phyloP scores from a whole-genome alignment of 2,797 vertebrate species.

The Spheniscus humboldti region DNA sequence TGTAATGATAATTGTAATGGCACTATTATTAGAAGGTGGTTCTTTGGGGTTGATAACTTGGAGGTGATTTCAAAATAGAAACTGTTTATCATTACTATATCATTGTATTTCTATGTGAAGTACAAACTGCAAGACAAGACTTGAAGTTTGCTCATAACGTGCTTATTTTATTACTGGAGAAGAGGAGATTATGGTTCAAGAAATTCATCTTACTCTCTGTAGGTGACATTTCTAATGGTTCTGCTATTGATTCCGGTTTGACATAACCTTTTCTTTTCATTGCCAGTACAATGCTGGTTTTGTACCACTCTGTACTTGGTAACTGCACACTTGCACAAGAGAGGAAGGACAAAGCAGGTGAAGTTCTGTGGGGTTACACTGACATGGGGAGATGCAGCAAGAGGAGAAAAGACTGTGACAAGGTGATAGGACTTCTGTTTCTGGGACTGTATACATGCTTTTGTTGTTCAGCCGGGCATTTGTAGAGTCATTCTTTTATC shows the following conservation, averaged over 20 bases:
- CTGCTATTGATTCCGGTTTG: conserved; percentile 26
- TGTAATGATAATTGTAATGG: not conserved
- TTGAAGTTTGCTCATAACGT: not conserved
- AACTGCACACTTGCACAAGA: not conserved
- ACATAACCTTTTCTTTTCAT: conserved; percentile 12
- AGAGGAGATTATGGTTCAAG: not conserved
- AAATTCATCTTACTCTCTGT: conserved; percentile 32
- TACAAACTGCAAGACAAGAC: not conserved
- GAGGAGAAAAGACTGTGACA: not conserved
- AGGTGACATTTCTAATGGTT: conserved; percentile 15
- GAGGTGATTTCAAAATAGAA: conserved; percentile 5
- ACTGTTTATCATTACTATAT: not conserved
- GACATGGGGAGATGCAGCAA: not conserved
- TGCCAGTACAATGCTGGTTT: not conserved
- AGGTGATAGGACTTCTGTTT: not conserved
- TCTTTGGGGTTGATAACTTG: not conserved
- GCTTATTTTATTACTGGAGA: not conserved
- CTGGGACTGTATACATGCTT: not conserved
- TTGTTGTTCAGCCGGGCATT: not conserved
- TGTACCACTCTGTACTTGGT: not conserved
- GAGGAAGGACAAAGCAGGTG: not conserved
- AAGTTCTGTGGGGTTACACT: not conserved
- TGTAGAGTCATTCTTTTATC: not conserved
- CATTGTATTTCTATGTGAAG: not conserved
- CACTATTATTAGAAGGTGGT: not conserved